These are phyloP conservation scores for Maniola jurtina DNA, from an alignment of 1,140 invertebrate species.

Conservation along the genomic window DNA sequence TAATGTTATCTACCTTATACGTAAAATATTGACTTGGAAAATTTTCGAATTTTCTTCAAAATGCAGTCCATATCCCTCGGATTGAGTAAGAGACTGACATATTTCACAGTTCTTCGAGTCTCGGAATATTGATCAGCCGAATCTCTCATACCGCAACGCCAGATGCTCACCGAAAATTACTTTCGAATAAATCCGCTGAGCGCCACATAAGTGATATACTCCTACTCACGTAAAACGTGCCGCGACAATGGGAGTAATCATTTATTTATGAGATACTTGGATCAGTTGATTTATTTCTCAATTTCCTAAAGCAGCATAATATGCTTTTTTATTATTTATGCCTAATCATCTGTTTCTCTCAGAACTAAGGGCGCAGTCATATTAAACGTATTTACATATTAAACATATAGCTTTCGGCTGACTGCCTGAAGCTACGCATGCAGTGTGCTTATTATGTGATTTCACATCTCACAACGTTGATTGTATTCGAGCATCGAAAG, in stretches of 20 bases:
- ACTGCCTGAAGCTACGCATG: too few relatives aligned
- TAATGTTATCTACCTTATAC: neutral
- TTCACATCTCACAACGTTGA: too few relatives aligned
- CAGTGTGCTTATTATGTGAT: too few relatives aligned
- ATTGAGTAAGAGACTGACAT: constrained; percentile 65
- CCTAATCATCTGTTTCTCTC: too few relatives aligned
- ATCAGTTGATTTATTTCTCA: constrained; percentile 19
- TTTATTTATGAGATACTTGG: constrained; percentile 33
- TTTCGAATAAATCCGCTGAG: constrained; percentile 70
- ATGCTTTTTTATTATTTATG: neutral
- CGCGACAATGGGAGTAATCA: constrained; percentile 34
- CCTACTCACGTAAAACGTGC: constrained; percentile 33
- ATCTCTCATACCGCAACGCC: constrained; percentile 68
- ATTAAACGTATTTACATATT: too few relatives aligned
- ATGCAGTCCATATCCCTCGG: constrained; percentile 22
- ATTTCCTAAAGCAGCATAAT: constrained; percentile 5
- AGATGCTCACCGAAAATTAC: constrained; percentile 73
- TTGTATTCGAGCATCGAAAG: too few relatives aligned
- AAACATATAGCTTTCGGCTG: too few relatives aligned
- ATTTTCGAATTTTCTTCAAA: constrained; percentile 10
- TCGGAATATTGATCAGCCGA: constrained; percentile 74
- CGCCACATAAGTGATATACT: constrained; percentile 43
- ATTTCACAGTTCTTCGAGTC: constrained; percentile 70
- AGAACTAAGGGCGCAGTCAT: too few relatives aligned
- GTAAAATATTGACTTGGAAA: constrained; percentile 5